These are phyloP conservation scores for Ceriagrion tenellum DNA, from an alignment of 2,888 invertebrate genomes.

Conservation along the genomic window DNA sequence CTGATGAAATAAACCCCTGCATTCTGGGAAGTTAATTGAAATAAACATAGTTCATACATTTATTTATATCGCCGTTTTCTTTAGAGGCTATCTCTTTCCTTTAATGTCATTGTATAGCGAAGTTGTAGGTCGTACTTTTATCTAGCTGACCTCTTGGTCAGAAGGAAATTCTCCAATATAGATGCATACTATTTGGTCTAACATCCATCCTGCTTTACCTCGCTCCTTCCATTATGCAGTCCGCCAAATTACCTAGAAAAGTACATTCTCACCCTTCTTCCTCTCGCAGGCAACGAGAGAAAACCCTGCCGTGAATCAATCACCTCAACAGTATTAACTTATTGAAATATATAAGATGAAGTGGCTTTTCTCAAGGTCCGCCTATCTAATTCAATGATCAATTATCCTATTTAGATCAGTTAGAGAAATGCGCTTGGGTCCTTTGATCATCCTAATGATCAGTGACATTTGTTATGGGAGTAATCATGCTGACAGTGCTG, in stretches of 20 bases:
- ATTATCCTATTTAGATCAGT: slow-evolving; percentile 22
- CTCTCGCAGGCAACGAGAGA: neutral
- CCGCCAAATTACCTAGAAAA: neutral
- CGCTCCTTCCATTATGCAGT: too few species aligned
- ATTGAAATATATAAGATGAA: neutral
- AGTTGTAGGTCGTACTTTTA: too few species aligned
- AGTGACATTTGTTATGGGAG: neutral
- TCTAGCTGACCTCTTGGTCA: too few species aligned
- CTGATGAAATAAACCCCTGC: too few species aligned
- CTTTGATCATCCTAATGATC: neutral
- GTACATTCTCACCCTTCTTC: neutral
- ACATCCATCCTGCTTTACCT: too few species aligned
- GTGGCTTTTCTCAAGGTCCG: neutral
- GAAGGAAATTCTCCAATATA: too few species aligned
- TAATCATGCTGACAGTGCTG: neutral
- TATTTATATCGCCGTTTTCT: too few species aligned
- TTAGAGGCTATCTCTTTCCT: too few species aligned
- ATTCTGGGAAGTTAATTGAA: too few species aligned
- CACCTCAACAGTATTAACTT: neutral
- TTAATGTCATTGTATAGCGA: too few species aligned
- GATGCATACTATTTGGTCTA: too few species aligned
- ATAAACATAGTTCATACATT: too few species aligned
- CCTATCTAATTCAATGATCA: neutral
- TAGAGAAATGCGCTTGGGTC: neutral
- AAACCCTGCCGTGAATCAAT: neutral